These are phyloP conservation scores for Charanyca ferruginea DNA, from an alignment of 2,888 invertebrate genomes.

Conservation along the genomic window DNA sequence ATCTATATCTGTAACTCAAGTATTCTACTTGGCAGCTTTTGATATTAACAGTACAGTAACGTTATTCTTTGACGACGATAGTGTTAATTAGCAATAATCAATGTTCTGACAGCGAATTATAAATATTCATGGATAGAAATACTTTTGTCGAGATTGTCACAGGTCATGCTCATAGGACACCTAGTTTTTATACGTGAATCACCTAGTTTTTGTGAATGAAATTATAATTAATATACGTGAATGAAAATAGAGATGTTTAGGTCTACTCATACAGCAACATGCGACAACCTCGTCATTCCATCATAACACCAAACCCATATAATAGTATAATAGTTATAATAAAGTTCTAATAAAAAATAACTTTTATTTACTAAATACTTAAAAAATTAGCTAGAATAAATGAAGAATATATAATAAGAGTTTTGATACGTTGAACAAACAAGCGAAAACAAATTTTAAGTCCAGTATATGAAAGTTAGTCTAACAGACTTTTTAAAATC, in stretches of 20 bases:
- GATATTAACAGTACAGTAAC: constrained; percentile 42
- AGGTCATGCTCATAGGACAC: constrained; percentile 40
- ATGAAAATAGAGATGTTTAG: constrained; percentile 27
- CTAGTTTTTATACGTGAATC: constrained; percentile 56
- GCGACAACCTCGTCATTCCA: constrained; percentile 45
- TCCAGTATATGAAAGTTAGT: constrained; percentile 69
- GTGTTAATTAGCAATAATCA: constrained; percentile 56
- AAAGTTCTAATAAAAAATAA: constrained; percentile 57
- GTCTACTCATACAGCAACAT: constrained; percentile 14
- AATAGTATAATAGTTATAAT: constrained; percentile 63
- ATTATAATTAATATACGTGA: constrained; percentile 24
- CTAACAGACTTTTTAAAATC: constrained; percentile 43
- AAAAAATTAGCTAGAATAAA: constrained; percentile 81
- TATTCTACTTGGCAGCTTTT: constrained; percentile 57
- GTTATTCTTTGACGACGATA: constrained; percentile 46
- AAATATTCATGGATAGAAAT: constrained; percentile 59
- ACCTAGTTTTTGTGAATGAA: constrained; percentile 39
- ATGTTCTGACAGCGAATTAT: constrained; percentile 37
- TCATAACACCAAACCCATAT: constrained; percentile 67
- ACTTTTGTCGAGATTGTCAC: constrained; percentile 51
- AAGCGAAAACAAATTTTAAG: constrained; percentile 67
- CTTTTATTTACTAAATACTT: constrained; percentile 68
- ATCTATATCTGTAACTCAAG: too few relatives aligned
- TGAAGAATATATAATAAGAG: constrained; percentile 74
- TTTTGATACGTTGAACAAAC: constrained; percentile 84